Evolutionary conservation across 2,888 invertebrate species (phyloP).

Genomic region (Smittia sp.): DNA sequence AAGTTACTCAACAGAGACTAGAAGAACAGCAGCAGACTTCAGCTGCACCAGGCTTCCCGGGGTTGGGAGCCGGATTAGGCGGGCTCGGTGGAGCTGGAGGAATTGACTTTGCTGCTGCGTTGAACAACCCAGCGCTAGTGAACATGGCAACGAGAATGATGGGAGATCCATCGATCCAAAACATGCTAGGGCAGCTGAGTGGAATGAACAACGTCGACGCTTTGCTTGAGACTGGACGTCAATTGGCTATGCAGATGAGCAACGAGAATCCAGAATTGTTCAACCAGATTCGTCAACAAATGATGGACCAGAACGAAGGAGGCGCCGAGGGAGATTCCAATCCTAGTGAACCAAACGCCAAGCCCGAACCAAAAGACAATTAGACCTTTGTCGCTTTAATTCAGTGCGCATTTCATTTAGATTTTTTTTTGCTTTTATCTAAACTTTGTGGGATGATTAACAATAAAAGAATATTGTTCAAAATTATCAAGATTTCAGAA

Average conservation of each 20-base stretch:
- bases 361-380: slow-evolving; percentile 12
- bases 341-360: background rate
- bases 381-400: background rate
- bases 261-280: slow-evolving; percentile 41
- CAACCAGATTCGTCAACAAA: slow-evolving; percentile 38
- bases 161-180: slow-evolving; percentile 42
- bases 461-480: too few relatives aligned
- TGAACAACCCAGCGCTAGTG: slow-evolving; percentile 43
- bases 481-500: too few relatives aligned
- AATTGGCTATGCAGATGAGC: slow-evolving; percentile 40
- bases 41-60: background rate
- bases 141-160: slow-evolving; percentile 42
- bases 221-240: slow-evolving; percentile 41
- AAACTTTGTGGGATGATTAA: too few relatives aligned
- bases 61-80: background rate
- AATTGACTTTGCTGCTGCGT: slow-evolving; percentile 42
- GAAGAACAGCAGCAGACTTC: slow-evolving; percentile 24
- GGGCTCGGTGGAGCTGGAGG: slow-evolving; percentile 30
- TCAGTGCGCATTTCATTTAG: too few relatives aligned
- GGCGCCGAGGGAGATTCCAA: background rate
- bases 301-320: slow-evolving; percentile 27
- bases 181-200: slow-evolving; percentile 40
- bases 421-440: too few relatives aligned
- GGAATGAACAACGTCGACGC: slow-evolving; percentile 42
- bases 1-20: slow-evolving; percentile 64